Evolutionary conservation across 2,888 invertebrate genomes (phyloP), one percentile per base, ranked within the genome.

Genomic region (Eilema depressum): DNA sequence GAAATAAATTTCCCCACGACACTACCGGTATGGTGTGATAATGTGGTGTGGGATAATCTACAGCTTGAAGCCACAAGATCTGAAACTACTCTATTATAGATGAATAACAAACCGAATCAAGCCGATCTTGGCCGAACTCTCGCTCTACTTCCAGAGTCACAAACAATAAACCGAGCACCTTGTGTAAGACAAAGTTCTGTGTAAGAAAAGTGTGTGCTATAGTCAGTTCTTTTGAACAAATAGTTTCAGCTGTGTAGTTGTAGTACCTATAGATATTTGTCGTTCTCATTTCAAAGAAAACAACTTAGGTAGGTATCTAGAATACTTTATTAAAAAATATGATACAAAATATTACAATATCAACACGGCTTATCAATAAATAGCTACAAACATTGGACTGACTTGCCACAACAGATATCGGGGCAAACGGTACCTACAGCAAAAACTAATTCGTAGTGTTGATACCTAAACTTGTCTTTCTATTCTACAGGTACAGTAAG

Each of bases 241-340:
- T 33, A 33, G 8, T 33, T 33, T 8, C 33, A 33, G 33, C 8
- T 33, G 33, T 33, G 33, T 33, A 33, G 33, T 33, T 33, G 8
- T 33, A 8, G 4, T 33, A 33, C 28, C 28, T 28, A 5, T 28
- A 28, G 28, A 28, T 5, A 4, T 41, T 17, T 17, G 14, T 41
- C 17, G 14, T 53, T 53, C 53, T n/a, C 20, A 47, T 2, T 3
- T 41, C 7, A n/a, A 53, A 53, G 53, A 5, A 53, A 47, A n/a
- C 53, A 53, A 3, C 10, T 53, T 53, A 8, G 1, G 10, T 53
- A 53, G 53, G 20, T n/a, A 53, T 53, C 53, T 53, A 53, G 10
- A 53, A 53, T n/a, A 61, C 30, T 68, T 68, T 62, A 68, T 68
- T 62, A 26, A 25, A 62, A 17, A 67, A 62, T 30, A 63, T 41